Conservation (phyloP, 2,797 vertebrate species). For the Anabas testudineus region DNA sequence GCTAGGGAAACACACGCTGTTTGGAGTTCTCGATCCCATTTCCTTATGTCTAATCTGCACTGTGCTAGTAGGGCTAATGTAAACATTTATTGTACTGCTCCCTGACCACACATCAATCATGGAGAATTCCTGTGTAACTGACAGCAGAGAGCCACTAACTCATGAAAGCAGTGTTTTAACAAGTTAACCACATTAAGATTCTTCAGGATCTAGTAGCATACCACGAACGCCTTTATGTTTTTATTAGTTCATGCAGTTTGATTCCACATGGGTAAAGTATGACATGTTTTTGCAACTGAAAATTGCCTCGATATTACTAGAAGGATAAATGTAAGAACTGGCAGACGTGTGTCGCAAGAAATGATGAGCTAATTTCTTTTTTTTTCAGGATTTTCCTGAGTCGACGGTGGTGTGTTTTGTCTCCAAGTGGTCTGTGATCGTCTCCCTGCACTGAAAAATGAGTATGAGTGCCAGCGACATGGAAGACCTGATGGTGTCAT, state of each 20-base stretch:
- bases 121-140: constrained; percentile 40
- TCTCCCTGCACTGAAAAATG: constrained; percentile 54
- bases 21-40: constrained; percentile 72
- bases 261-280: constrained; percentile 46
- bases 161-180: constrained; percentile 70
- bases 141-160: constrained; percentile 59
- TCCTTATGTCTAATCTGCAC: constrained; percentile 74
- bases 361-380: constrained; percentile 58
- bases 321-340: constrained; percentile 16
- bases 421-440: constrained; percentile 38
- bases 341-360: constrained; percentile 31
- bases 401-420: constrained; percentile 50
- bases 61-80: constrained; percentile 67
- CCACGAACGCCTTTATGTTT: constrained; percentile 62
- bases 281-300: constrained; percentile 34
- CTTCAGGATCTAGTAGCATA: constrained; percentile 65
- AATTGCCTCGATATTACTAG: constrained; percentile 32
- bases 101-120: constrained; percentile 71
- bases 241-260: constrained; percentile 54
- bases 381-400: constrained; percentile 61
- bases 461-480: constrained; percentile 87
- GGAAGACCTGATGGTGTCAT: constrained; percentile 85
- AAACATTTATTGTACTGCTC: constrained; percentile 77
- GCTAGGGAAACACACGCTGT: constrained; percentile 74
- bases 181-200: constrained; percentile 76